Evolutionary conservation across 2,797 vertebrate species (phyloP).

Genomic region (Synanceia verrucosa): DNA sequence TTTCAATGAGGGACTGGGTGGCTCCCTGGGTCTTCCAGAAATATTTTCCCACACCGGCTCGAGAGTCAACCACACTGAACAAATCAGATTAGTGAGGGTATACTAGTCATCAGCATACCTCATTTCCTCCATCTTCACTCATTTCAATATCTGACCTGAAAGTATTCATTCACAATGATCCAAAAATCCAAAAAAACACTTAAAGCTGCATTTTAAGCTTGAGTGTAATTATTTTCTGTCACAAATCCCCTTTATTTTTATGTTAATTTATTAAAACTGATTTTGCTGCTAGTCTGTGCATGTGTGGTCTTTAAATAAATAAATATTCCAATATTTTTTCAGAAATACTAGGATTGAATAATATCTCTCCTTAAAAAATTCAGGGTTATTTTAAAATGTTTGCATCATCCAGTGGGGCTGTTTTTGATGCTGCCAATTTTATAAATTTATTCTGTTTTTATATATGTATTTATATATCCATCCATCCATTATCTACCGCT

Average conservation of each 20-base stretch:
- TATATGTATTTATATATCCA: too few species aligned
- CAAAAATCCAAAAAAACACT: conserved; percentile 2
- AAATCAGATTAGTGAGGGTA: conserved; percentile 86
- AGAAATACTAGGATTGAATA: too few species aligned
- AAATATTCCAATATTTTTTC: too few species aligned
- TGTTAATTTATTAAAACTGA: neutral
- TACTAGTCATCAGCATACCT: conserved; percentile 75
- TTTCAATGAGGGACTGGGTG: conserved; percentile 65
- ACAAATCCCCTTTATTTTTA: neutral
- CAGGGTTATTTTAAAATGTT: too few species aligned
- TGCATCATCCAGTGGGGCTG: too few species aligned
- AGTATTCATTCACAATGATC: conserved; percentile 15
- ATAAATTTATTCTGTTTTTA: too few species aligned
- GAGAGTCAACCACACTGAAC: conserved; percentile 85
- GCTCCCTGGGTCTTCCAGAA: conserved; percentile 68
- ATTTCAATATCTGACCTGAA: conserved; percentile 61
- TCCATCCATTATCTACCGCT: too few species aligned
- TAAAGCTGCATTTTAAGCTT: neutral
- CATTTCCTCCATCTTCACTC: conserved; percentile 67
- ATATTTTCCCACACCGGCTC: conserved; percentile 85
- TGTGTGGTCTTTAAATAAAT: neutral
- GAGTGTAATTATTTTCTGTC: neutral
- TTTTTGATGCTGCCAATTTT: too few species aligned
- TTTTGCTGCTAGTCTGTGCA: neutral
- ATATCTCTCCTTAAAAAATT: too few species aligned